Conservation (phyloP, 2,797 vertebrate genomes). For the Acrossocheilus fasciatus region DNA sequence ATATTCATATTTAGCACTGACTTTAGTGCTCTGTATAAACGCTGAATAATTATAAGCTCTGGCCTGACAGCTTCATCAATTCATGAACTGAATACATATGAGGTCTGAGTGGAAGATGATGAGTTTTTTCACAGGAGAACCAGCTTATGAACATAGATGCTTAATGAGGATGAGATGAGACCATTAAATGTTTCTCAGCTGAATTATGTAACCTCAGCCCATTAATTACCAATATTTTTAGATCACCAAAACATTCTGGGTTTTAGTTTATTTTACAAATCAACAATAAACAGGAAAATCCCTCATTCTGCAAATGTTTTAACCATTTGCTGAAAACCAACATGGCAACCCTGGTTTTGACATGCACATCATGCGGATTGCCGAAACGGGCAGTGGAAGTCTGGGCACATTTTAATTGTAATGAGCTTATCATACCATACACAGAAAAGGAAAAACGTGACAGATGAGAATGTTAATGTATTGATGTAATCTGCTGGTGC, state of each 20-base stretch:
- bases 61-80: conserved; percentile 17
- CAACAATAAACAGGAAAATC: neutral
- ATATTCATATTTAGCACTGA: neutral
- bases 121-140: neutral
- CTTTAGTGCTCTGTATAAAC: neutral
- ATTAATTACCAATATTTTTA: neutral
- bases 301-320: neutral
- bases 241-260: neutral
- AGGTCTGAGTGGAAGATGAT: neutral
- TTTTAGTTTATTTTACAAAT: neutral
- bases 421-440: neutral
- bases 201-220: neutral
- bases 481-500: neutral
- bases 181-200: neutral
- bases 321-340: conserved; percentile 5
- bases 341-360: neutral
- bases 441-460: neutral
- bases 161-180: neutral
- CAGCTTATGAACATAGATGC: neutral
- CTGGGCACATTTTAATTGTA: neutral
- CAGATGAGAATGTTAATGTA: neutral
- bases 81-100: neutral
- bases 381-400: neutral
- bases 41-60: conserved; percentile 26
- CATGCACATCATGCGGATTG: conserved; percentile 27